Base-by-base conservation (phyloP, 2,113 vertebrate genomes). In the Heterochromis multidens region DNA sequence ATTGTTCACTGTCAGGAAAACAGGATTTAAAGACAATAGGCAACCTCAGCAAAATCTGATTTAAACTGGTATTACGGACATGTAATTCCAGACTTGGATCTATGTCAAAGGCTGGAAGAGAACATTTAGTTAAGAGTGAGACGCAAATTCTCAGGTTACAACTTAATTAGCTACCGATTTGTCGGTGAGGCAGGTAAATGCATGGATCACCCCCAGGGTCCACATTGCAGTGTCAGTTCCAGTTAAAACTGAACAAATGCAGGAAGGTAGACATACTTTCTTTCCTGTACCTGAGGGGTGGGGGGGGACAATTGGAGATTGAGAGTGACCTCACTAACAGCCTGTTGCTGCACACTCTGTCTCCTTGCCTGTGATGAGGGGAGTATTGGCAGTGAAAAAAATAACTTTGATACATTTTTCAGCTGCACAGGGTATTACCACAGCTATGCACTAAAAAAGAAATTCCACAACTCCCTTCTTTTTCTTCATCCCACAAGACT, bases 131-230 rank as follows among this genome's bases (percentile, higher is more conserved):
- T 2, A 13, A 76, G 43, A 80, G 27, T 21, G 57, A 60, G 31
- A 58, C 6, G 23, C 6, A 61, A 13, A 33, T 43, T 89, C 84
- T 91, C 70, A 2, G 4, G 61, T 93, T 92, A 83, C 62, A 4
- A 52, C 61, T 85, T 65, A 87, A 90, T 94, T 91, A 92, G 86
- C 59, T 80, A 46, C 14, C n/a, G 46, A 93, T 92, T 90, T 93
- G 88, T 87, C 80, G 4, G 33, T 2, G 0, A 58, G 82, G 80
- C 84, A 89, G 87, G 86, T 92, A 82, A 77, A 89, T 23, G 29
- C 56, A 14, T 21, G 81, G 43, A 82, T 80, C 61, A 21, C 78
- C 78, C 62, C 23, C 4, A 12, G 87, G 81, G 70, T 80, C 76
- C 46, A 23, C 84, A 84, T n/a, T 61, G 61, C 76, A 17, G 11